phyloP scores from a whole-genome alignment of 1,140 invertebrate species.

The Microplitis mediator region DNA sequence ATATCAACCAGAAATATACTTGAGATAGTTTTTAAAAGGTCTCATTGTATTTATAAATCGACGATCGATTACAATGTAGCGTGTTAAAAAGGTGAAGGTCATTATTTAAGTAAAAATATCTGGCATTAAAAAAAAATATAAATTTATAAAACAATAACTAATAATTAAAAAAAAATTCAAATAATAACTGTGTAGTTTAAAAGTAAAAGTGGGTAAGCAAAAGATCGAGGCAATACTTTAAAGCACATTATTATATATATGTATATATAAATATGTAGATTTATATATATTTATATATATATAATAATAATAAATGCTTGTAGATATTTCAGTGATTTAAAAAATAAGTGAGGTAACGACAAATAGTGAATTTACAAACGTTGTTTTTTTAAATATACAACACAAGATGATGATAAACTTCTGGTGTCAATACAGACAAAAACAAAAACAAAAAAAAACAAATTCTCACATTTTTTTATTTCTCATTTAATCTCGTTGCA shows the following conservation, averaged over 20 bases:
- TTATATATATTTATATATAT: no score
- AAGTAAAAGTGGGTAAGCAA: neutral
- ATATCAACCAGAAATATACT: neutral
- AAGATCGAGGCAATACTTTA: neutral
- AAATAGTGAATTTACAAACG: no score
- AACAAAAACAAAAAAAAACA: neutral
- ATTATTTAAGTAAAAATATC: neutral
- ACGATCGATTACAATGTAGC: neutral
- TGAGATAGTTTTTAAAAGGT: neutral
- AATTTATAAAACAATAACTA: neutral
- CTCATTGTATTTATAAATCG: neutral
- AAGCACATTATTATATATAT: neutral
- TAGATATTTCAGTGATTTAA: no score
- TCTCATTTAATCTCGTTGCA: neutral
- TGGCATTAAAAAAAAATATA: neutral
- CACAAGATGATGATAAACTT: neutral
- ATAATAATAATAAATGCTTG: no score
- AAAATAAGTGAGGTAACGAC: no score
- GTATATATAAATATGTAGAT: no score
- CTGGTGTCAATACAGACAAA: neutral
- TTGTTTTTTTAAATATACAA: no score
- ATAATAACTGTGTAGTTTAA: neutral
- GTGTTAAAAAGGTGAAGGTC: neutral
- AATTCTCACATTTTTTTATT: neutral
- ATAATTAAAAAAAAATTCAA: neutral